These are phyloP conservation scores for Trichogramma evanescens DNA, from an alignment of 2,888 invertebrate species.

Conservation along the genomic window DNA sequence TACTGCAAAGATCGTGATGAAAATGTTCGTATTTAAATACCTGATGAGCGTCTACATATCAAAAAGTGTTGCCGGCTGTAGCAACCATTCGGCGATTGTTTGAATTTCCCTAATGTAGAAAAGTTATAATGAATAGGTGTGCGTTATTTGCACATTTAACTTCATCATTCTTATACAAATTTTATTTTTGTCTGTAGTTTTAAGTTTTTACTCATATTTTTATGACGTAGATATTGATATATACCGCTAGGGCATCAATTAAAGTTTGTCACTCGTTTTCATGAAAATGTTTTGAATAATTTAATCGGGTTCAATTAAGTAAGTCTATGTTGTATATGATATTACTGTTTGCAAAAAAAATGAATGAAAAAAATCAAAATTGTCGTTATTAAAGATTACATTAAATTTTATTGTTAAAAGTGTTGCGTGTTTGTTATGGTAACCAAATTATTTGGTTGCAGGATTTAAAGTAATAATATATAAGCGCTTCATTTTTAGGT, in stretches of 20 bases:
- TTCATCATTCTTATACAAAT: slow-evolving; percentile 25
- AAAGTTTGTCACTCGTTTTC: not conserved
- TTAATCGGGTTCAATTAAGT: too few relatives aligned
- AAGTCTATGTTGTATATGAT: too few relatives aligned
- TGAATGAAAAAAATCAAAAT: not conserved
- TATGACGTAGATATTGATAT: slow-evolving; percentile 21
- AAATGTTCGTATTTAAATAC: slow-evolving; percentile 6
- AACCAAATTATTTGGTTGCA: not conserved
- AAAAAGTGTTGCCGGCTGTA: slow-evolving; percentile 10
- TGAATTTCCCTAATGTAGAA: slow-evolving; percentile 12
- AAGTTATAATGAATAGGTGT: not conserved
- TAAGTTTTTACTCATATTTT: slow-evolving; percentile 27
- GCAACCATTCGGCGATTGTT: slow-evolving; percentile 13
- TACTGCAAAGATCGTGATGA: too few relatives aligned
- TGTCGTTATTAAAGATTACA: not conserved
- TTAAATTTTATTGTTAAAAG: not conserved
- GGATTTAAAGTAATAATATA: not conserved
- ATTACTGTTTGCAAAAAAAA: not conserved
- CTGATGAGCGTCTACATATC: slow-evolving; percentile 32
- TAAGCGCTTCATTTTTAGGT: too few relatives aligned
- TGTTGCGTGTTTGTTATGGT: not conserved
- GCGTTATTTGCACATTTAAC: slow-evolving; percentile 7
- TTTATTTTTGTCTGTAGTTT: slow-evolving; percentile 33
- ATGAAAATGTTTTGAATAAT: not conserved
- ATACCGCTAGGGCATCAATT: not conserved